These are phyloP conservation scores for Bimastos eiseni DNA, from an alignment of 2,888 invertebrate genomes.

Conservation along the genomic window DNA sequence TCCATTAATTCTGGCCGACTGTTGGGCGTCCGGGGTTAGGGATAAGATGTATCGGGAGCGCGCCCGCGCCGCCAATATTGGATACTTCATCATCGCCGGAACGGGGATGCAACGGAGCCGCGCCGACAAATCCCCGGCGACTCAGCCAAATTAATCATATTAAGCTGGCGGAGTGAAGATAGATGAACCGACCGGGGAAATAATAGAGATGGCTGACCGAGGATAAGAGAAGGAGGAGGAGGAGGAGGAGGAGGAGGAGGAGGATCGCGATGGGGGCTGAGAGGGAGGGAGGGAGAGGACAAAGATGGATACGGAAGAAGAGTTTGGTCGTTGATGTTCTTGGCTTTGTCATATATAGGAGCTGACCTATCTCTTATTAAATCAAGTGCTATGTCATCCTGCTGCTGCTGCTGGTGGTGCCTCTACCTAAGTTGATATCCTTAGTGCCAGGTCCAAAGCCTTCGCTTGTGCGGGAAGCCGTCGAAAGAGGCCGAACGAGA, in stretches of 20 bases:
- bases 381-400: slow-evolving; percentile 3
- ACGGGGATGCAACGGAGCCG: slow-evolving; percentile 8
- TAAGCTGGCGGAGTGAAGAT: slow-evolving; percentile 27
- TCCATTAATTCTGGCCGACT: slow-evolving; percentile 23
- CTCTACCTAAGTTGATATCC: too few species aligned
- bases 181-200: slow-evolving; percentile 24
- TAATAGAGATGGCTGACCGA: slow-evolving; percentile 23
- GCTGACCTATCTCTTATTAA: slow-evolving; percentile 13
- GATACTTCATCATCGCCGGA: slow-evolving; percentile 21
- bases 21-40: slow-evolving; percentile 17
- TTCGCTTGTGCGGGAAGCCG: background rate
- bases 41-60: slow-evolving; percentile 23
- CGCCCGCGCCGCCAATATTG: slow-evolving; percentile 24
- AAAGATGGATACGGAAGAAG: background rate
- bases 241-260: background rate
- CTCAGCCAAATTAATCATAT: slow-evolving; percentile 23
- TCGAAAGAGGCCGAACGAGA: background rate
- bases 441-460: background rate
- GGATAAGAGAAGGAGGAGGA: slow-evolving; percentile 19
- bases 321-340: background rate
- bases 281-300: background rate
- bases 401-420: too few species aligned
- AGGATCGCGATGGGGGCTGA: background rate
- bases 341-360: background rate
- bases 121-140: slow-evolving; percentile 23